Evolutionary conservation across 2,888 invertebrate species (phyloP).

Genomic region (Synanthedon andrenaeformis): DNA sequence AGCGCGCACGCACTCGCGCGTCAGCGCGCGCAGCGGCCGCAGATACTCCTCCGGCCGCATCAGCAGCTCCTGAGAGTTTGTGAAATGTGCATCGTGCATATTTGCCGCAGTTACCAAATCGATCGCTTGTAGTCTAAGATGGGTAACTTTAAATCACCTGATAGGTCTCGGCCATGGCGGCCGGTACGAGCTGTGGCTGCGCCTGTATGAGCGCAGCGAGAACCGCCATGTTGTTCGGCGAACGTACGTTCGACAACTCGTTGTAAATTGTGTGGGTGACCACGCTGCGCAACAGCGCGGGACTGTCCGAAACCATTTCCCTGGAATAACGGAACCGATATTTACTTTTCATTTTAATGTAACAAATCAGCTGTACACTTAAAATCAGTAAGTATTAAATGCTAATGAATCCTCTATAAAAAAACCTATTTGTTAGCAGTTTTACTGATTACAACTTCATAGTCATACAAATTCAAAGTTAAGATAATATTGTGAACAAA

Average conservation of each 20-base stretch:
- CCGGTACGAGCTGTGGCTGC: slow-evolving; percentile 84
- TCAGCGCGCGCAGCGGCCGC: slow-evolving; percentile 84
- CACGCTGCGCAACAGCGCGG: slow-evolving; percentile 85
- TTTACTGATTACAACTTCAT: too few species aligned
- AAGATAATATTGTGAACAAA: too few species aligned
- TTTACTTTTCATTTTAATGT: neutral
- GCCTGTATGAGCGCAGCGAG: slow-evolving; percentile 90
- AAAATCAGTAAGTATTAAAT: too few species aligned
- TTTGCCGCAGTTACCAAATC: too few species aligned
- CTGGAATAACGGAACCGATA: slow-evolving; percentile 42
- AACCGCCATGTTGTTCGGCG: slow-evolving; percentile 95
- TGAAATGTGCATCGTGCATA: too few species aligned
- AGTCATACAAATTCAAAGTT: too few species aligned
- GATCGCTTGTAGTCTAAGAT: too few species aligned
- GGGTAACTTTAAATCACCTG: slow-evolving; percentile 40
- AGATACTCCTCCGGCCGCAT: slow-evolving; percentile 91
- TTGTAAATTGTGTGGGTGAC: slow-evolving; percentile 94
- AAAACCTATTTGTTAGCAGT: too few species aligned
- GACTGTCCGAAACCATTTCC: slow-evolving; percentile 88
- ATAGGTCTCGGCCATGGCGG: slow-evolving; percentile 86
- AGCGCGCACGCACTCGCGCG: slow-evolving; percentile 90
- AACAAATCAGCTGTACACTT: neutral
- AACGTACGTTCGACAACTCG: slow-evolving; percentile 90
- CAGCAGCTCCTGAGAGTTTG: slow-evolving; percentile 76
- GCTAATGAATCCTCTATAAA: too few species aligned